A percentile compares a stretch with the other conserved stretches of the same genome.
These are phyloP conservation scores for Onchidella celtica DNA, from an alignment of 2,888 invertebrate genomes.

Conservation along the genomic window DNA sequence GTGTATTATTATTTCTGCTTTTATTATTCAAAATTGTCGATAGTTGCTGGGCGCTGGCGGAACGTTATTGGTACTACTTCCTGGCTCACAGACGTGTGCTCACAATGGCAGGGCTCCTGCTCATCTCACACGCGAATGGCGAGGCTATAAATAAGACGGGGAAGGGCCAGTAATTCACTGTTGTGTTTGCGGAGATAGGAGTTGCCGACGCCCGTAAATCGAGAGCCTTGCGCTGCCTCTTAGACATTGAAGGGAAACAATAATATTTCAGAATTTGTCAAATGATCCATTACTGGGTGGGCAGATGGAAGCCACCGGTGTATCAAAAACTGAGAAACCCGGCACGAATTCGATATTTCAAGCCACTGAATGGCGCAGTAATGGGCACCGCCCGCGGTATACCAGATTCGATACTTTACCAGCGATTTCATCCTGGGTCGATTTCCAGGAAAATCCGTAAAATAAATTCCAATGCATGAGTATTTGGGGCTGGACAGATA, in stretches of 20 bases:
- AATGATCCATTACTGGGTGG: slow-evolving; percentile 52
- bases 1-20: slow-evolving; percentile 42
- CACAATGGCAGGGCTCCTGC: not conserved
- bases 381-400: not conserved
- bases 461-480: no score
- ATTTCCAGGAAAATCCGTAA: no score
- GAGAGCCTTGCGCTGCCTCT: slow-evolving; percentile 35
- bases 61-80: not conserved
- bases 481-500: no score
- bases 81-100: slow-evolving; percentile 15
- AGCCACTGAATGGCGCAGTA: no score
- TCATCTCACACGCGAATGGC: slow-evolving; percentile 54
- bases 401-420: slow-evolving; percentile 12
- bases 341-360: slow-evolving; percentile 22
- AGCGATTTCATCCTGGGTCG: no score
- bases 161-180: slow-evolving; percentile 58
- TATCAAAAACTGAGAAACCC: slow-evolving; percentile 46
- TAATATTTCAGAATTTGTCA: slow-evolving; percentile 57
- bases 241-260: slow-evolving; percentile 52
- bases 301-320: slow-evolving; percentile 41
- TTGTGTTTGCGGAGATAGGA: slow-evolving; percentile 54
- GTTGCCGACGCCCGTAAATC: slow-evolving; percentile 47
- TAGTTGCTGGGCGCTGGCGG: slow-evolving; percentile 7
- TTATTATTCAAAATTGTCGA: slow-evolving; percentile 28
- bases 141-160: slow-evolving; percentile 56